Conservation (phyloP, 37 sponge, comb jelly and placozoan species). For the Theonella swinhoei region DNA sequence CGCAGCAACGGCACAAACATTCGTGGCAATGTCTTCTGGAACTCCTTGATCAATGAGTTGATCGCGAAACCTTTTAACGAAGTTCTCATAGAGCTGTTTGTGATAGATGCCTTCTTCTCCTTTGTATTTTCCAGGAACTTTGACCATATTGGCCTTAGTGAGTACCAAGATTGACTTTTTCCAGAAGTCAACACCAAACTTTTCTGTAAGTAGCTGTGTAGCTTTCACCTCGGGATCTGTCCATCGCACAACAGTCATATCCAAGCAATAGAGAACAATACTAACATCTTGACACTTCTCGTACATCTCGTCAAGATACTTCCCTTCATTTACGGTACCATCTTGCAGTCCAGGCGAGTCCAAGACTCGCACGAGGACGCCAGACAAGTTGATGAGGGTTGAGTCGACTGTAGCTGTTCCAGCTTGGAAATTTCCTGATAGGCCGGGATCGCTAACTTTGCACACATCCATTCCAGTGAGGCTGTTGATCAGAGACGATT, state of each 20-base stretch:
- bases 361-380: background rate
- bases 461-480: conserved; percentile 6
- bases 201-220: conserved; percentile 1
- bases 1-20: conserved; percentile 1
- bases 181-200: conserved; percentile 7
- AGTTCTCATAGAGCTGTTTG: background rate
- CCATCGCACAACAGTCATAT: conserved; percentile 4
- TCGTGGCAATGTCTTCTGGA: background rate
- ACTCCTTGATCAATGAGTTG: conserved; percentile 2
- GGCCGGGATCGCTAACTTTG: conserved; percentile 2
- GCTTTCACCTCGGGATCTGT: background rate
- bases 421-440: background rate
- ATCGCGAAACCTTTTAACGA: background rate
- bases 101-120: background rate
- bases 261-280: conserved; percentile 26
- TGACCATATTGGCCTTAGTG: conserved; percentile 15
- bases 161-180: background rate
- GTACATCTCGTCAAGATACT: conserved; percentile 7
- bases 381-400: background rate
- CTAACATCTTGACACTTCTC: conserved; percentile 1
- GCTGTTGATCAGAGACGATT: conserved; percentile 20
- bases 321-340: conserved; percentile 2
- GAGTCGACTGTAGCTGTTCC: background rate
- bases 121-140: background rate
- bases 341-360: conserved; percentile 39